Conservation (phyloP, 2,113 vertebrate genomes). For the Pao palembangensis region DNA sequence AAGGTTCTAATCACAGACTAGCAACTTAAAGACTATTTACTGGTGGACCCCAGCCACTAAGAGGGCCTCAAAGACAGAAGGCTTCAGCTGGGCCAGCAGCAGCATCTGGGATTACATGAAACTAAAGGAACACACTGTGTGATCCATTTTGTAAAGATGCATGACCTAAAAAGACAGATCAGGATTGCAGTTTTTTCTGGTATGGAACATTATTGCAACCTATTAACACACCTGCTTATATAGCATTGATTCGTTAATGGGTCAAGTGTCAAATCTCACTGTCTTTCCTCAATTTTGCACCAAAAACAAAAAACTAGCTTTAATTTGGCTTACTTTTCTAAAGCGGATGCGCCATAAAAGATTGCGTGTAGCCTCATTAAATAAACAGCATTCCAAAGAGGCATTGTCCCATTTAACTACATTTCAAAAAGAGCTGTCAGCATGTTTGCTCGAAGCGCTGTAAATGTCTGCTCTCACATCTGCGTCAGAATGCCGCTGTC, state of each 20-base stretch:
- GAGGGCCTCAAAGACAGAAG: conserved; percentile 38
- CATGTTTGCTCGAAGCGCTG: conserved; percentile 24
- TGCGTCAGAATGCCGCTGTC: conserved; percentile 36
- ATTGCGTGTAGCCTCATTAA: conserved; percentile 51
- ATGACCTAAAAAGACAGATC: conserved; percentile 40
- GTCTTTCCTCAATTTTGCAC: too few species aligned
- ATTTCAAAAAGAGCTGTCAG: conserved; percentile 23
- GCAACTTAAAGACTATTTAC: conserved; percentile 61
- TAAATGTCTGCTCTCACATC: conserved; percentile 43
- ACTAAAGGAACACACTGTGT: conserved; percentile 31
- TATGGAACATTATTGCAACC: neutral
- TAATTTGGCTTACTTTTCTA: conserved; percentile 29
- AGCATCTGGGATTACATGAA: conserved; percentile 44
- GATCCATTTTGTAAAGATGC: conserved; percentile 41
- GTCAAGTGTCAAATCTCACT: too few species aligned
- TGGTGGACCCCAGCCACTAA: conserved; percentile 49
- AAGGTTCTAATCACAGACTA: conserved; percentile 66
- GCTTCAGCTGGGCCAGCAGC: conserved; percentile 36
- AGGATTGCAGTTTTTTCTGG: conserved; percentile 8
- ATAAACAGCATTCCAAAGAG: conserved; percentile 41
- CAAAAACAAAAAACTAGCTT: conserved; percentile 10
- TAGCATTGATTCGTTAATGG: too few species aligned
- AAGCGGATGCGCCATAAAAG: conserved; percentile 38
- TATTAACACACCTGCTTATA: too few species aligned
- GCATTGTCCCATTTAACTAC: conserved; percentile 9